phyloP scores from a whole-genome alignment of 2,797 vertebrate genomes.

The Pangasius djambal region DNA sequence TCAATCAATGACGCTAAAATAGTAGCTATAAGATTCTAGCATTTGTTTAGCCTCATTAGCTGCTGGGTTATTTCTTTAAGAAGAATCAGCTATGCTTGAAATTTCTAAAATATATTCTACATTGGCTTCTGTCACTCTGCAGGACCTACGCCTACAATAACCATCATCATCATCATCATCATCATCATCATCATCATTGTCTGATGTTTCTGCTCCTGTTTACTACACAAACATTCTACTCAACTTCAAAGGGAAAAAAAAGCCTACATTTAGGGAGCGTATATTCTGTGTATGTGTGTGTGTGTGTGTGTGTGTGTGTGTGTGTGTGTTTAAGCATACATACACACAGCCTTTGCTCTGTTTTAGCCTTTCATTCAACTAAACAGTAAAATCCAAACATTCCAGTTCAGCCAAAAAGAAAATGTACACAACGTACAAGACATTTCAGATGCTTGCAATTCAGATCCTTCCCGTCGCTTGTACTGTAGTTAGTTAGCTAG shows the following conservation, averaged over 20 bases:
- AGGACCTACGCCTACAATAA: not conserved
- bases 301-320: not conserved
- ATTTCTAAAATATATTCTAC: not conserved
- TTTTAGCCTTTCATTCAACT: not conserved
- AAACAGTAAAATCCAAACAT: conserved; percentile 1
- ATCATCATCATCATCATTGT: not conserved
- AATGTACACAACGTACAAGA: not conserved
- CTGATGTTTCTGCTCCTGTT: conserved; percentile 7
- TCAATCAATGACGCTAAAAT: not conserved
- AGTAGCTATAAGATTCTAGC: not conserved
- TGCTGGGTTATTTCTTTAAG: not conserved
- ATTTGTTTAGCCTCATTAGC: not conserved
- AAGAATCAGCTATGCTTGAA: not conserved
- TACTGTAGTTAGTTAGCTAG: not conserved
- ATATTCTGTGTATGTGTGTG: not conserved
- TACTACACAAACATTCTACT: not conserved
- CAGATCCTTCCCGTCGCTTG: not conserved
- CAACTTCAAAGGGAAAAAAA: conserved; percentile 2
- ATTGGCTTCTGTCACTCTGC: not conserved
- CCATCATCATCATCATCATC: not conserved
- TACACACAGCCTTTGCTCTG: not conserved
- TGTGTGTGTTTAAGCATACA: not conserved
- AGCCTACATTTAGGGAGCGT: not conserved
- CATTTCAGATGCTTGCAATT: not conserved
- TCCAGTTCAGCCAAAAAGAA: not conserved